Evolutionary conservation across 1,140 invertebrate genomes (phyloP), one percentile per base, ranked within the genome.

Genomic region (Drosophila kurseongensis): DNA sequence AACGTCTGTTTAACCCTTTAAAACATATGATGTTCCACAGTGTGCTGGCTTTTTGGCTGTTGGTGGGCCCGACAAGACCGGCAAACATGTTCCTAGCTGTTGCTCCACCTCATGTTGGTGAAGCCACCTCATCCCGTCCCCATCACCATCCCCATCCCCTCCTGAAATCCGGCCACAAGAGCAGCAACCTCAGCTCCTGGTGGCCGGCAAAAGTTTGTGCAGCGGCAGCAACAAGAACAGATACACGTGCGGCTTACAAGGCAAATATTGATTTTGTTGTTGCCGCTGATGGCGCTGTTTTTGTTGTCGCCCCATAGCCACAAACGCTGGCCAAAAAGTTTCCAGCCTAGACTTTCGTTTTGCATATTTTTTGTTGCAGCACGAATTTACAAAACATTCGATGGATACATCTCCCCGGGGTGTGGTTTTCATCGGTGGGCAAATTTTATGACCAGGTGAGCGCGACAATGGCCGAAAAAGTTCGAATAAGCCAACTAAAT

Each of bases 241-340:
- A 71, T 80, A 88, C 80, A 86, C 83, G 84, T 88, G 79, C 75
- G 83, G 83, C 79, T 88, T 88, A 88, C 83, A 89, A 88, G 80
- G 81, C 76, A 89, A 88, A 88, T 88, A 88, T 88, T 83, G 83
- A 88, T 80, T 88, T 80, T 89, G 76, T 68, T 80, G 76, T 65
- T 48, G 57, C 32, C 29, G 29, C 5, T 82, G 65, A 36, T 68
- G 74, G 7, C 27, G 27, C 27, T 50, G 47, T 14, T 50, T 50
- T 32, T 72, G 67, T 77, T 42, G 62, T 41, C 73, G 79, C 52
- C 69, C 69, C 72, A 59, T 42, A 74, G 71, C 81, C 81, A 56
- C 81, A 80, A 60, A 61, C 61, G 81, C 52, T 73, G 47, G 47
- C 50, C 73, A 41, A 65, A 80, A 82, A 60, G 42, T 86, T 78